Base-by-base conservation (phyloP, 92 coral and sea anemone genomes). In the Phymanthus crucifer region DNA sequence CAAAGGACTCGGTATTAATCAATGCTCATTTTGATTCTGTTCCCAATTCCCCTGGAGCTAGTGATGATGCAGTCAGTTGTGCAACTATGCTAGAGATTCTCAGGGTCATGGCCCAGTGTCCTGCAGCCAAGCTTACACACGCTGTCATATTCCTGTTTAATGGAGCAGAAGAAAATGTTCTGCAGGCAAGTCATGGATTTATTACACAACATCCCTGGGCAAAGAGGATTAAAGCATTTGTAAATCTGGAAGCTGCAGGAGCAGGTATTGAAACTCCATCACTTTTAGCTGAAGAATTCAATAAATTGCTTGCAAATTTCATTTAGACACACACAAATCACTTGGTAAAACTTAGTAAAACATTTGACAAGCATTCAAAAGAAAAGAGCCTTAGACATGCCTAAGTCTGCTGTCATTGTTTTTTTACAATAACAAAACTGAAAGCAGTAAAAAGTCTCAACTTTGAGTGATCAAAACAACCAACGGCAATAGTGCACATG, bases 141-240 rank as follows among this genome's bases (percentile, higher is more conserved):
- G 94, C 93, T 40, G 78, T 96, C 0, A 90, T 96, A 40, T 96
- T 96, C 47, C 88, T 88, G 38, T 96, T 96, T 66, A 96, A 96
- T 85, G 99, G 99, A 56, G 99, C 99, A 1, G 99, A 96, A 84
- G 99, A 96, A 66, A 93, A 96, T 74, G 61, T 93, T 71, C 79
- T 95, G 29, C 99, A 95, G 72, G 99, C 97, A 3, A 95, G 99
- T 79, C 99, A 95, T 78, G 99, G 99, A 17, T 95, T 95, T 82
- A 95, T 95, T 64, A 96, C 96, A 0, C 96, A 93, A 66, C 99
- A 96, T 70, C 76, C 80, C n/a, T 96, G 99, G 99, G 98, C 89
- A 11, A 57, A 83, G 2, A 88, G 87, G 17, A 83, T 96, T 32
- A 76, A 83, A 48, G 98, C 95, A 12, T 96, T 93, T 83, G 89